Conservation (phyloP, 2,797 vertebrate species). For the Perodicticus potto region DNA sequence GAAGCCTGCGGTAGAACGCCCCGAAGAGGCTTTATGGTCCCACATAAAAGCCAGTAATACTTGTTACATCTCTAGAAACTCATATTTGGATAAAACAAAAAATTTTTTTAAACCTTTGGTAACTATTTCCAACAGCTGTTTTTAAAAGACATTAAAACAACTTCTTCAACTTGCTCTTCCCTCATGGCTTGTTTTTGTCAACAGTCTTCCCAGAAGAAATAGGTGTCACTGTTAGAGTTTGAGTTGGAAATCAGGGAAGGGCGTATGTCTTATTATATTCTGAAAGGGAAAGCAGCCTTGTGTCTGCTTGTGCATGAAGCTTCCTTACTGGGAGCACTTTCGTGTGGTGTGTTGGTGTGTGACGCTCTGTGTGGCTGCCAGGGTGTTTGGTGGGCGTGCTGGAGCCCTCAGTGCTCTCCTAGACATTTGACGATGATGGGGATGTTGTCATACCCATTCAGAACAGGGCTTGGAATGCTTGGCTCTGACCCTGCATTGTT, state of each 20-base stretch:
- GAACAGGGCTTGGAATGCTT: neutral
- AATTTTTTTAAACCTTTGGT: neutral
- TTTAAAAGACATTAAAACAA: neutral
- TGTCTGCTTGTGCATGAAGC: neutral
- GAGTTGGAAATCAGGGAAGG: neutral
- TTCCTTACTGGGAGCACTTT: neutral
- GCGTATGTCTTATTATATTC: neutral
- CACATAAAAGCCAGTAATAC: neutral
- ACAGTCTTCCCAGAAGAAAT: neutral
- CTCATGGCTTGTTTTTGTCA: neutral
- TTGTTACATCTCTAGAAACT: neutral
- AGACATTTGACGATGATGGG: neutral
- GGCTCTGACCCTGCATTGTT: neutral
- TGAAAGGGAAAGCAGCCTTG: neutral
- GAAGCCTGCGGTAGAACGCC: neutral
- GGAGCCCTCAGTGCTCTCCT: neutral
- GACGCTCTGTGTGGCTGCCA: neutral
- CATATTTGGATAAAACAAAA: neutral
- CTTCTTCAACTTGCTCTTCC: neutral
- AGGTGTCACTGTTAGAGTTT: fast-evolving
- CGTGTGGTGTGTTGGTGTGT: neutral
- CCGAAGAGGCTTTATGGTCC: no score
- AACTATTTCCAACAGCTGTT: neutral
- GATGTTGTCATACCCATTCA: neutral
- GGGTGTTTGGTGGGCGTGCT: neutral